Evolutionary conservation across 1,140 invertebrate genomes (phyloP).

Genomic region (Calycopis cecrops): DNA sequence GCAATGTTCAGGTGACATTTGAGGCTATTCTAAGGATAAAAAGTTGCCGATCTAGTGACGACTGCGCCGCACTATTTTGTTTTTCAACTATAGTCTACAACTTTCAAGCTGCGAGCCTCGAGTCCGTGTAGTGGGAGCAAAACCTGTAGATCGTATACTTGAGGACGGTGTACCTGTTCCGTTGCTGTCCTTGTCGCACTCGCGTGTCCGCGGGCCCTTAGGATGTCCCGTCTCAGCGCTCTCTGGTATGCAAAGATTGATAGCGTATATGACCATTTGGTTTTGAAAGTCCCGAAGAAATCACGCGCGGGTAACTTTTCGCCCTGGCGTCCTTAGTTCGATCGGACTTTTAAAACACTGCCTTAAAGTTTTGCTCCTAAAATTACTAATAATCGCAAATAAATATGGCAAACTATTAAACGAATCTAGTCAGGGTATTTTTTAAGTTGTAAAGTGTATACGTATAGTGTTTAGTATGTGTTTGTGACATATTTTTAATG

Average conservation of each 20-base stretch:
- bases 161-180: conserved; percentile 59
- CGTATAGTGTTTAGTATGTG: conserved; percentile 13
- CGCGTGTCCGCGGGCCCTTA: conserved; percentile 24
- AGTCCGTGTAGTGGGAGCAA: conserved; percentile 70
- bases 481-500: conserved; percentile 11
- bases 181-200: conserved; percentile 58
- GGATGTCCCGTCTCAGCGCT: conserved; percentile 57
- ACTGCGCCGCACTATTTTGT: conserved; percentile 50
- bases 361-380: conserved; percentile 26
- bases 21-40: conserved; percentile 20
- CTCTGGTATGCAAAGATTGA: conserved; percentile 75
- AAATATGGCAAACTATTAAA: conserved; percentile 1
- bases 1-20: neutral
- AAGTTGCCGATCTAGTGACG: conserved; percentile 38
- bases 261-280: conserved; percentile 74
- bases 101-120: conserved; percentile 63
- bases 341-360: conserved; percentile 38
- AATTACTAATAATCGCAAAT: conserved; percentile 10
- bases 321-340: conserved; percentile 68
- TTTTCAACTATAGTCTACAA: conserved; percentile 49
- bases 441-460: conserved; percentile 20
- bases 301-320: conserved; percentile 72
- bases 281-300: conserved; percentile 70
- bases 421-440: conserved; percentile 13
- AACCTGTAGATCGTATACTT: conserved; percentile 72